Percentiles rank a stretch among this genome's conserved stretches.
Conservation (phyloP, 2,888 invertebrate species). For the Galerucella calmariensis region DNA sequence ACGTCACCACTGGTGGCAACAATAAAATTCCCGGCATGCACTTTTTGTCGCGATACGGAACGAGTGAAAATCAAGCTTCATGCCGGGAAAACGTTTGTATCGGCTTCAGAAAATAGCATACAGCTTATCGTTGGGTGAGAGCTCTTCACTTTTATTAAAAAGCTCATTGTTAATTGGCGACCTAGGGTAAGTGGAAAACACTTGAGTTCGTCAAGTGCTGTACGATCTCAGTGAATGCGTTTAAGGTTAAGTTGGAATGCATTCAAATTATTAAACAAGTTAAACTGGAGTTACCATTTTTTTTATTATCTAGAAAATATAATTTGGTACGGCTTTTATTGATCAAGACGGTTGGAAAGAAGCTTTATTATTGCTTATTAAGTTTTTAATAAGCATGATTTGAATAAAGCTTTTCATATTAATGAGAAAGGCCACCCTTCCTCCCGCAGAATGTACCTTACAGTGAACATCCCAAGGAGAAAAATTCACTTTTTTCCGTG, state of each 20-base stretch:
- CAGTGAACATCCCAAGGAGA: no score
- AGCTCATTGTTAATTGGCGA: constrained; percentile 54
- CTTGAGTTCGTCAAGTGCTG: constrained; percentile 42
- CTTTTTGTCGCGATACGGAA: constrained; percentile 28
- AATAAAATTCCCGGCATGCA: constrained; percentile 27
- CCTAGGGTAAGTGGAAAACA: constrained; percentile 46
- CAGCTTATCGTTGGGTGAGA: constrained; percentile 42
- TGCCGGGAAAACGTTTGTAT: constrained; percentile 28
- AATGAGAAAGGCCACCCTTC: no score
- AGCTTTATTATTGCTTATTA: no score
- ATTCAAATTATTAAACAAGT: not conserved
- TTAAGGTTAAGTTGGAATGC: constrained; percentile 43
- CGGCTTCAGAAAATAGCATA: constrained; percentile 36
- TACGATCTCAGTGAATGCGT: constrained; percentile 36
- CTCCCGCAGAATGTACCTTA: no score
- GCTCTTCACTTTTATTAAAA: constrained; percentile 47
- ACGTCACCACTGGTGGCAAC: constrained; percentile 21
- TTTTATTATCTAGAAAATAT: no score
- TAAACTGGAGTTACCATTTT: no score
- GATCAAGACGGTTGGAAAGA: no score
- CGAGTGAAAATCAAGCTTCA: constrained; percentile 17
- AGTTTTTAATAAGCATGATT: no score
- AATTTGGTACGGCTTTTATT: no score
- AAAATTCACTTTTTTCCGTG: no score
- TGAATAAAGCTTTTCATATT: no score